Evolutionary conservation across 2,797 vertebrate species (phyloP), one percentile per base, ranked within the genome.

Genomic region (Scolopax rusticola): DNA sequence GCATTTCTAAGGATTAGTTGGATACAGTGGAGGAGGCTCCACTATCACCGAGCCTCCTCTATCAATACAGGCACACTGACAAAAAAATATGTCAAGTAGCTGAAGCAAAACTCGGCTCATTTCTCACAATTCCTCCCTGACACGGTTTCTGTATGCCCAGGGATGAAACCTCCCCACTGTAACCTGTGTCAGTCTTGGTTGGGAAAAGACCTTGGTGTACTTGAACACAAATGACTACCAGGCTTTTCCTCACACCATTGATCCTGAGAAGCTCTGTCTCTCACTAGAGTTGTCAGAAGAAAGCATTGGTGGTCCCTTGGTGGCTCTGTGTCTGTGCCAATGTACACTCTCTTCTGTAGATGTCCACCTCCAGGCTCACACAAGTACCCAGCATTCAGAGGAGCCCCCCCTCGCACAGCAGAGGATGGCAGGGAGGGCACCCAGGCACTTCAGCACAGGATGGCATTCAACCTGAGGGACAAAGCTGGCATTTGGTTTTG

Each of bases 361-460:
- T 64, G 17, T 33, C 32, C 65, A 28, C 18, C 21, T 50, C 76
- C 56, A 36, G 23, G 10, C 32, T 65, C 32, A 5, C 32, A 12
- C 82, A 56, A 9, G 47, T 8, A n/a, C 54, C 1, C 0, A 14
- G 56, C 12, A 2, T 25, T 21, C 0, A 3, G 53, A 23, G 27
- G 41, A 33, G 79, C 20, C 33, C 27, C 23, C 30, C 28, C n/a
- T 36, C 0, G 2, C 2, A 1, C 57, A 21, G 75, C 41, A 18
- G 36, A 36, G 24, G n/a, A 15, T 38, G 48, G 36, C n/a, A 40
- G 7, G 15, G 21, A 68, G 69, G 41, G 25, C 41, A 24, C 5
- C 0, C 8, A 8, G 38, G 53, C 27, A 9, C 32, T 30, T 41
- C 2, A 2, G 64, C 76, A 54, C 14, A 2, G 4, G 2, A 1